Evolutionary conservation across 2,888 invertebrate genomes (phyloP), one percentile per base, ranked within the genome.

Genomic region (Tromatobia lineatoria): DNA sequence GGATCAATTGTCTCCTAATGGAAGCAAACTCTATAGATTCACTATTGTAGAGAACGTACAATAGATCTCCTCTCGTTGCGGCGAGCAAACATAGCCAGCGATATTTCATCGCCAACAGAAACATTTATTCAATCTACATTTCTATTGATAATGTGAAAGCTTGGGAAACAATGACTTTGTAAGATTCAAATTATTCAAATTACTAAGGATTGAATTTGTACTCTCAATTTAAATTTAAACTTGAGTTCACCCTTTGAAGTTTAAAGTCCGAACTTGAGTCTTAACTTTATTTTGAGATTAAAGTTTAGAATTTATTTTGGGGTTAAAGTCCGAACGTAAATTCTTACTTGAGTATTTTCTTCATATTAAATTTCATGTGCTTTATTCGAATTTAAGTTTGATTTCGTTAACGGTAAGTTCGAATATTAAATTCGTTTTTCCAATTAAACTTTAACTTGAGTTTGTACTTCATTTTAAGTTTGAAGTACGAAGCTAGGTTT

Each of bases 1-100:
- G 54, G 76, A 76, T 80, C 80, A 83, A 87, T 86, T 77, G 86
- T 85, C 64, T 42, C 79, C 82, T 81, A 84, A 83, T 82, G 70
- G 81, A 79, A 76, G 47, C 57, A 59, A 80, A 67, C 78, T 25
- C 13, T 64, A 38, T 64, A 38, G 64, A 64, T 42, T 42, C 64
- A 11, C 64, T 18, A 64, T 64, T 64, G 64, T 64, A 8, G 64
- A 64, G 13, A 18, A 38, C 64, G 64, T 38, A 64, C 64, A 64
- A 64, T 64, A 13, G n/a, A 38, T 4, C 64, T 64, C 34, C 42
- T 64, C 38, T 64, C 42, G 34, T 34, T 38, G 38, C 64, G 38
- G 10, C 18, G 64, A 38, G 11, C 38, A 64, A 38, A 64, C 20
- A 50, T 7, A 18, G 38, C 64, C 64, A 38, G n/a, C 11, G 20